Percentiles rank a stretch among this genome's conserved stretches.
Conservation (phyloP, 1,140 invertebrate species). For the Platorchestia sp. region DNA sequence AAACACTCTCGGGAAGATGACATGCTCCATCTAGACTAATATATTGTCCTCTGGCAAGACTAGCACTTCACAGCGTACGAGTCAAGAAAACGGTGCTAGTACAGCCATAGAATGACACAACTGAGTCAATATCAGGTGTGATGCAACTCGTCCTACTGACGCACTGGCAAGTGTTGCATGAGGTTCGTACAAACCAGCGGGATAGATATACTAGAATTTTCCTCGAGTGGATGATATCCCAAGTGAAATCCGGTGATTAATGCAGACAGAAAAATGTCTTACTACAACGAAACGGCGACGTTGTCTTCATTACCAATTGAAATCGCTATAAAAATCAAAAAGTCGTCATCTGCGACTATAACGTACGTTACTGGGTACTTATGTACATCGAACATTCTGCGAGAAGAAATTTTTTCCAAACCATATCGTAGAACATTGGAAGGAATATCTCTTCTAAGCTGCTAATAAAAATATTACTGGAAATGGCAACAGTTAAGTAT, state of each 20-base stretch:
- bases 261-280: background rate
- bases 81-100: background rate
- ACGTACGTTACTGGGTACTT: background rate
- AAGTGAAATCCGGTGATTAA: background rate
- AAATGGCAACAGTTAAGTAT: background rate
- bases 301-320: background rate
- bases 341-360: background rate
- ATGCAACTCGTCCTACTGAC: background rate
- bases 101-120: background rate
- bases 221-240: background rate
- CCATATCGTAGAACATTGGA: background rate
- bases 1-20: background rate
- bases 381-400: background rate
- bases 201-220: background rate
- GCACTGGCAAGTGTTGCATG: background rate
- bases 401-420: background rate
- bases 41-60: too few species aligned
- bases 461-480: background rate
- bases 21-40: background rate
- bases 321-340: background rate
- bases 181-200: background rate
- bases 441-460: background rate
- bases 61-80: background rate
- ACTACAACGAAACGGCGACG: background rate
- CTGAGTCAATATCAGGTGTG: background rate